Evolutionary conservation across 2,797 vertebrate genomes (phyloP).

Genomic region (Ispidina picta): DNA sequence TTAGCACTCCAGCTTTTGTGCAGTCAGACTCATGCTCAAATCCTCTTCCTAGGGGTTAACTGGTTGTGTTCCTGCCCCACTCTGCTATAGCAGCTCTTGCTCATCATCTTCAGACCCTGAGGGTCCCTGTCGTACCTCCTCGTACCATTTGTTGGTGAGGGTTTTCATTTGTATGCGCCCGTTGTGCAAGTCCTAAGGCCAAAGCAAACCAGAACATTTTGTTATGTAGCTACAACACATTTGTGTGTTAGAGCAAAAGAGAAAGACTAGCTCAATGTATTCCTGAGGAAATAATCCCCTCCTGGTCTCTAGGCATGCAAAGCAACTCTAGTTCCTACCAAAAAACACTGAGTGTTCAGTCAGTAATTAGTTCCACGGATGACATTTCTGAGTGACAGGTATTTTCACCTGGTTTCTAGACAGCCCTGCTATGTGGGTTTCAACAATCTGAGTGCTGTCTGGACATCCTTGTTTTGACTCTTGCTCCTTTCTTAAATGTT

Average conservation of each 20-base stretch:
- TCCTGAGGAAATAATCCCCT: background rate
- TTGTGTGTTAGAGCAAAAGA: background rate
- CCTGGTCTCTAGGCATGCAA: background rate
- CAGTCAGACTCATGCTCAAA: background rate
- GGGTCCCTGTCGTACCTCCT: conserved; percentile 96
- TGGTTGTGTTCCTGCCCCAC: accelerated
- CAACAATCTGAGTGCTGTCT: background rate
- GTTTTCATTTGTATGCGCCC: conserved; percentile 98
- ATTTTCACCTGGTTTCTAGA: background rate
- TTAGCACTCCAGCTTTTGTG: background rate
- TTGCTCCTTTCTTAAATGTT: accelerated
- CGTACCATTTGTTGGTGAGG: conserved; percentile 98
- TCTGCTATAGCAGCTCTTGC: conserved; percentile 85
- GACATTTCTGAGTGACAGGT: background rate
- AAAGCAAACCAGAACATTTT: background rate
- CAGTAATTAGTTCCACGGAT: background rate
- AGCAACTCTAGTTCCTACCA: background rate
- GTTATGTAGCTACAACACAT: background rate
- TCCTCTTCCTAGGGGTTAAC: background rate
- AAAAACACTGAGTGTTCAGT: background rate
- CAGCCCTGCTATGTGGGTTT: background rate
- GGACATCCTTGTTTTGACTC: background rate
- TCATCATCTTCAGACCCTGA: conserved; percentile 97
- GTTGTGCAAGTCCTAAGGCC: conserved; percentile 88
- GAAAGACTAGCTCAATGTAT: accelerated